These are phyloP conservation scores for Pachyseris speciosa DNA, from an alignment of 64 coral and sea anemone genomes.

Conservation along the genomic window DNA sequence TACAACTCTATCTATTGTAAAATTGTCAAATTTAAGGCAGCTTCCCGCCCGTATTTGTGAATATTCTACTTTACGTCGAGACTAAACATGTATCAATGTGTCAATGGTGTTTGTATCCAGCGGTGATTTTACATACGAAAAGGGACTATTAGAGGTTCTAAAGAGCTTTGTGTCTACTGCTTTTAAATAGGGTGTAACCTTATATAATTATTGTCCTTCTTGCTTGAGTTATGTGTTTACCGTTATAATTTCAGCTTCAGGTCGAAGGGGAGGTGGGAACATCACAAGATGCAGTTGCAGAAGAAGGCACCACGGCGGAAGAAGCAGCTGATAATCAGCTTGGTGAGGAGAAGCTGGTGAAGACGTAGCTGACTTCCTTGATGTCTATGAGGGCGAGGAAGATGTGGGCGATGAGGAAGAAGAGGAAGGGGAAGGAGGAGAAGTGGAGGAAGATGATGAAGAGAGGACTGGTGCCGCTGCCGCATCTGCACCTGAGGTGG, in stretches of 20 bases:
- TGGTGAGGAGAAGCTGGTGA: constrained; percentile 12
- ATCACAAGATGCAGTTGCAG: constrained; percentile 20
- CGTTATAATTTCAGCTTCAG: background rate
- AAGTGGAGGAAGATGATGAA: constrained; percentile 37
- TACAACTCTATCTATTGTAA: too few species aligned
- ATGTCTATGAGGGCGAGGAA: constrained; percentile 1
- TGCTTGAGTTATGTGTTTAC: background rate
- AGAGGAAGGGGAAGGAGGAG: constrained; percentile 23
- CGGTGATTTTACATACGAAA: too few species aligned
- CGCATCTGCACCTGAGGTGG: constrained; percentile 41
- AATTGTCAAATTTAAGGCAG: too few species aligned
- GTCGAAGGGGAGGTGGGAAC: constrained; percentile 34
- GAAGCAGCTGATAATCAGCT: background rate
- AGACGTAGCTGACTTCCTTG: constrained; percentile 13
- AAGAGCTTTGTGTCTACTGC: too few species aligned
- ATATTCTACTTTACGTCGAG: too few species aligned
- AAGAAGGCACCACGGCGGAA: constrained; percentile 4
- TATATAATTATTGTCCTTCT: too few species aligned
- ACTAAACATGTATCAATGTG: too few species aligned
- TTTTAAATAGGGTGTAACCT: too few species aligned
- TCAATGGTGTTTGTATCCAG: too few species aligned
- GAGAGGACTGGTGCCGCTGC: background rate
- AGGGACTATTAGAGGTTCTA: too few species aligned
- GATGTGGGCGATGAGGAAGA: background rate
- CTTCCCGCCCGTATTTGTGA: too few species aligned